Evolutionary conservation across 1,140 invertebrate genomes (phyloP).

Genomic region (Aporrectodea caliginosa): DNA sequence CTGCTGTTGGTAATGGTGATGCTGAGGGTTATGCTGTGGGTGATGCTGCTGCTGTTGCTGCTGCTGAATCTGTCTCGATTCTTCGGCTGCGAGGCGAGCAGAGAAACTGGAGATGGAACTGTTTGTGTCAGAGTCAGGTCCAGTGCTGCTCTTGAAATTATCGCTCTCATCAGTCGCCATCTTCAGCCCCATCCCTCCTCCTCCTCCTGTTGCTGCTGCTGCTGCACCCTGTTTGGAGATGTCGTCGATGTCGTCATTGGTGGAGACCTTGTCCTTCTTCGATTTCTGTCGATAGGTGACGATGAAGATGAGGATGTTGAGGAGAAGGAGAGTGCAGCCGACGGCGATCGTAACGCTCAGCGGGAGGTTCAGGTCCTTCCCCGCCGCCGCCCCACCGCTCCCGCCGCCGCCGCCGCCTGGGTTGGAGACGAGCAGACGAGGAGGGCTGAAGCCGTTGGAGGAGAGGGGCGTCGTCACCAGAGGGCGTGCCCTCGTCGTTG

Average conservation of each 20-base stretch:
- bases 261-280: background rate
- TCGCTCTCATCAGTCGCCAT: no score
- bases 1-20: no score
- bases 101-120: background rate
- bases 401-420: constrained; percentile 77
- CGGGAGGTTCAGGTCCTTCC: constrained; percentile 57
- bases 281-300: constrained; percentile 79
- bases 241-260: no score
- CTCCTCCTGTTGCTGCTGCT: background rate
- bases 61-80: background rate
- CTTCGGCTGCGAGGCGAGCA: background rate
- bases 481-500: no score
- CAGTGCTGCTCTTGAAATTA: no score
- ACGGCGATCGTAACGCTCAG: constrained; percentile 90
- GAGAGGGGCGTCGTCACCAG: no score
- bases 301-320: constrained; percentile 88
- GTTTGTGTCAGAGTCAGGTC: no score
- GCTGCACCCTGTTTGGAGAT: background rate
- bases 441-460: no score
- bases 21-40: no score
- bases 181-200: background rate
- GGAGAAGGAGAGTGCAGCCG: constrained; percentile 79
- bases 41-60: background rate
- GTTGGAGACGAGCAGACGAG: no score
- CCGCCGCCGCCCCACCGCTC: constrained; percentile 57